These are phyloP conservation scores for Ptychochromis oligacanthus DNA, from an alignment of 2,113 vertebrate genomes.

Conservation along the genomic window DNA sequence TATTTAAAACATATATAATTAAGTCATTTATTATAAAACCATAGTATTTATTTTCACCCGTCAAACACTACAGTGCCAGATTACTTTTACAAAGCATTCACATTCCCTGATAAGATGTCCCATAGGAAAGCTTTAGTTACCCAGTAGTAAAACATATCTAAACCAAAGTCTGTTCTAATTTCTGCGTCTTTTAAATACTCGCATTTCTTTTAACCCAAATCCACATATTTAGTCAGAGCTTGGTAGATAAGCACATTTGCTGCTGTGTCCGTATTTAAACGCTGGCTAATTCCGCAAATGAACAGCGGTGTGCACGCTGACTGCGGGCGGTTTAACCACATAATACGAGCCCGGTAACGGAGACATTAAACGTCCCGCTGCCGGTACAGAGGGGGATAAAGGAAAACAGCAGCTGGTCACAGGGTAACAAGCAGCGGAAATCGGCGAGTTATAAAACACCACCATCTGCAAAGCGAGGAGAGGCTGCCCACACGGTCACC, in stretches of 20 bases:
- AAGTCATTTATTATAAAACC: too few relatives aligned
- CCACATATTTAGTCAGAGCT: not conserved
- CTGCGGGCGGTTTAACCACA: not conserved
- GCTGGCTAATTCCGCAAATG: not conserved
- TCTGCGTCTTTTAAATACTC: not conserved
- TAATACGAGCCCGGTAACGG: not conserved
- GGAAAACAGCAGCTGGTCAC: slow-evolving; percentile 50
- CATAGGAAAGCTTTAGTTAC: too few relatives aligned
- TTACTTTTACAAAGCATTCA: not conserved
- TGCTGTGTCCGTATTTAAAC: not conserved
- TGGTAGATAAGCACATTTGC: not conserved
- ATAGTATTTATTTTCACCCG: not conserved
- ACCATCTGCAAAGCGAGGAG: slow-evolving; percentile 68
- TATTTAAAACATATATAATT: too few relatives aligned
- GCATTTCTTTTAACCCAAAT: not conserved
- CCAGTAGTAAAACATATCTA: not conserved
- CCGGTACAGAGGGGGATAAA: slow-evolving; percentile 4
- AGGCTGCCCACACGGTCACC: slow-evolving; percentile 17
- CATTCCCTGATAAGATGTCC: not conserved
- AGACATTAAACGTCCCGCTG: slow-evolving; percentile 28
- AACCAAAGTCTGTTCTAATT: not conserved
- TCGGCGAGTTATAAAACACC: slow-evolving; percentile 45
- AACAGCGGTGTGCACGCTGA: slow-evolving; percentile 3
- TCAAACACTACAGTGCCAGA: not conserved
- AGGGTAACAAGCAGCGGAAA: slow-evolving; percentile 32